phyloP scores from a whole-genome alignment of 2,113 vertebrate species.

The Orcinus orca region DNA sequence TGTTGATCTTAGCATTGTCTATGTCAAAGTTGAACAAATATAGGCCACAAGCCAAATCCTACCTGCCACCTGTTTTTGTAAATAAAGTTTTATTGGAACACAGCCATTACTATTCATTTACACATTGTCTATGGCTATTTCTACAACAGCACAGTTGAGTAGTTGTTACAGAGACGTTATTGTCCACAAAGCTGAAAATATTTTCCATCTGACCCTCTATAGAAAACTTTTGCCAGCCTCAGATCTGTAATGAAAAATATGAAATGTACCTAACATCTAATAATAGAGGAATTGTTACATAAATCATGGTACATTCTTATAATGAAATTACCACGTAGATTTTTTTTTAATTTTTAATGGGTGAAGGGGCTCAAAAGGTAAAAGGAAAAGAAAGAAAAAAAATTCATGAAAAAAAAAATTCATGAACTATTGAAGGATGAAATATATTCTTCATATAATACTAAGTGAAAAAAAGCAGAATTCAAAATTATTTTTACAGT shows the following conservation, averaged over 20 bases:
- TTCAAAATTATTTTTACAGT: not conserved
- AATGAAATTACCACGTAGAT: not conserved
- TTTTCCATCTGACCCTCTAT: not conserved
- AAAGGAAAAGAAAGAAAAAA: not conserved
- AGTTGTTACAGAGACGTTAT: not conserved
- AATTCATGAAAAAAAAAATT: not conserved
- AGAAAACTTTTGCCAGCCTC: not conserved
- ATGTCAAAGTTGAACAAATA: not conserved
- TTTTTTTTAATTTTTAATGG: not conserved
- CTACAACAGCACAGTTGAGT: not conserved
- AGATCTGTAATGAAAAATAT: not conserved
- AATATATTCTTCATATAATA: constrained; percentile 6
- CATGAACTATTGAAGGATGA: not conserved
- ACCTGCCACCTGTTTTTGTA: not conserved
- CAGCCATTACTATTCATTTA: not conserved
- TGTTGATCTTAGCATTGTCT: not conserved
- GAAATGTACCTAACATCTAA: not conserved
- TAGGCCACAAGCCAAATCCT: not conserved
- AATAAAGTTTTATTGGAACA: not conserved
- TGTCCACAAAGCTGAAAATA: not conserved
- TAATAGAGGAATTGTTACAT: not conserved
- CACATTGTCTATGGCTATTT: not conserved
- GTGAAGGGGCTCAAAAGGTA: not conserved
- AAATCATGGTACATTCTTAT: not conserved
- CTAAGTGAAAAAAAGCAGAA: not conserved